Evolutionary conservation across 2,888 invertebrate genomes (phyloP).

Genomic region (Drosophila prolongata): DNA sequence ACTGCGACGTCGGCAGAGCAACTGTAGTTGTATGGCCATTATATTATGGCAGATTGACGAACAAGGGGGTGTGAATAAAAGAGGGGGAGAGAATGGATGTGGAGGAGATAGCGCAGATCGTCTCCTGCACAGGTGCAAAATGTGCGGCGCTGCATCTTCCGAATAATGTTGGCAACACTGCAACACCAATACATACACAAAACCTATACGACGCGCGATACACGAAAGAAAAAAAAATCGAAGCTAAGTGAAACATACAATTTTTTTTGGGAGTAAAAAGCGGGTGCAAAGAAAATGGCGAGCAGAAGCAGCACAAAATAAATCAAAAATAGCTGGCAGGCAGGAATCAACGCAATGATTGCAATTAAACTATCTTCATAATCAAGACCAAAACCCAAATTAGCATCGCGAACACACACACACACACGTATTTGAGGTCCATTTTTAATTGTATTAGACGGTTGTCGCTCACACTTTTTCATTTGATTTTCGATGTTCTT

Average conservation of each 20-base stretch:
- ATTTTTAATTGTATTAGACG: conserved; percentile 69
- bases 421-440: conserved; percentile 49
- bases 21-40: conserved; percentile 29
- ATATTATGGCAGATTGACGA: conserved; percentile 39
- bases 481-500: conserved; percentile 34
- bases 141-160: conserved; percentile 53
- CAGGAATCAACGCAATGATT: conserved; percentile 61
- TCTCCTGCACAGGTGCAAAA: conserved; percentile 75
- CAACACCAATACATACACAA: conserved; percentile 77
- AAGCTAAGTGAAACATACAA: conserved; percentile 55
- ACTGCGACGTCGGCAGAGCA: conserved; percentile 26
- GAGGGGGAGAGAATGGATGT: background rate
- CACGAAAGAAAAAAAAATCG: conserved; percentile 41
- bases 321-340: conserved; percentile 34
- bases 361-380: conserved; percentile 69
- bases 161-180: conserved; percentile 74
- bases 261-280: conserved; percentile 14
- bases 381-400: conserved; percentile 58
- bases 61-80: conserved; percentile 45
- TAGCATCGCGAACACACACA: conserved; percentile 58
- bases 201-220: conserved; percentile 65
- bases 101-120: conserved; percentile 30
- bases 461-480: conserved; percentile 40
- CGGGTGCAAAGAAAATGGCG: conserved; percentile 61
- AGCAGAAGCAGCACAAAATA: conserved; percentile 36